These are phyloP conservation scores for Cichladusa arquata DNA, from an alignment of 2,113 vertebrate species.

Conservation along the genomic window DNA sequence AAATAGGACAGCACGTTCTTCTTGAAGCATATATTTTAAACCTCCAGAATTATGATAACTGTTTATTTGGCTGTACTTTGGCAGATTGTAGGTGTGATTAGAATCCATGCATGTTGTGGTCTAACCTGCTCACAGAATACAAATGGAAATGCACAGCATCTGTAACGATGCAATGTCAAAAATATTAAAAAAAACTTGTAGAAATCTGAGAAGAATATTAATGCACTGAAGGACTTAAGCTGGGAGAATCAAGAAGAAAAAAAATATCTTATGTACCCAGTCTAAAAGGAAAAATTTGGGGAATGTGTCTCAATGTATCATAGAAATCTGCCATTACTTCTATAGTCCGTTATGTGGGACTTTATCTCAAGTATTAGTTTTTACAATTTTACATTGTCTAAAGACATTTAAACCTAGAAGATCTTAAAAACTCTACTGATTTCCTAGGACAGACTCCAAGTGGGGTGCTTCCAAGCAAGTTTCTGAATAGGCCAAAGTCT, in stretches of 20 bases:
- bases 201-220: not conserved
- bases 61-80: not conserved
- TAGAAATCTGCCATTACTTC: not conserved
- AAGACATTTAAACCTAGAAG: not conserved
- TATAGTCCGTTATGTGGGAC: not conserved
- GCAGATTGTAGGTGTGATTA: not conserved
- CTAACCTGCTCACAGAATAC: not conserved
- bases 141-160: not conserved
- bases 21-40: not conserved
- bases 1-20: not conserved
- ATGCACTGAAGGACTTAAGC: not conserved
- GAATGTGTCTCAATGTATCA: not conserved
- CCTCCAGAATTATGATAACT: not conserved
- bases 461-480: not conserved
- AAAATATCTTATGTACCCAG: not conserved
- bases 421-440: not conserved
- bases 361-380: accelerated
- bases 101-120: not conserved
- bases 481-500: not conserved
- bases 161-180: not conserved
- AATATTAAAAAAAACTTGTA: not conserved
- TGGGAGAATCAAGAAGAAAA: not conserved
- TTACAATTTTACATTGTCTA: not conserved
- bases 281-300: not conserved
- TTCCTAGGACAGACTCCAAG: not conserved